These are phyloP conservation scores for Rhinogobio ventralis DNA, from an alignment of 2,797 vertebrate species.

Conservation along the genomic window DNA sequence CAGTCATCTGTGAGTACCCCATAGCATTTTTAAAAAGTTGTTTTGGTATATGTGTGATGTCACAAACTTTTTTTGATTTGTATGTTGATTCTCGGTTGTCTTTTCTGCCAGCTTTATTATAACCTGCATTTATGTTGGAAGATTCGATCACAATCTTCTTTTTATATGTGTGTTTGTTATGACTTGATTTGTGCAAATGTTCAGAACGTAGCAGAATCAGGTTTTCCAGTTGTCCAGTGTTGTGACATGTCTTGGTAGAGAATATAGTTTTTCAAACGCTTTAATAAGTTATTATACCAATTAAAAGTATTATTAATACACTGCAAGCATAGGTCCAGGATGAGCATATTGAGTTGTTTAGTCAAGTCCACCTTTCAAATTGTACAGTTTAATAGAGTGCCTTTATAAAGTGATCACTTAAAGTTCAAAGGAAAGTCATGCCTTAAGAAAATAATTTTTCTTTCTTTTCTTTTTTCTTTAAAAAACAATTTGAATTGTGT, in stretches of 20 bases:
- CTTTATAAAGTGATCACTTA: background rate
- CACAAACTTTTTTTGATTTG: background rate
- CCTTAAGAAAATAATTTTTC: too few relatives aligned
- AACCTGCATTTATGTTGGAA: conserved; percentile 2
- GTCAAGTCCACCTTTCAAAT: too few relatives aligned
- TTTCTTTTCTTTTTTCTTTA: too few relatives aligned
- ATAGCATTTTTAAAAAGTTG: background rate
- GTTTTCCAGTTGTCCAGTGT: background rate
- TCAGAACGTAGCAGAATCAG: background rate
- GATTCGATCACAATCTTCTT: conserved; percentile 3
- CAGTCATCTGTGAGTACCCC: conserved; percentile 76
- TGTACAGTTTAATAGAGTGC: background rate
- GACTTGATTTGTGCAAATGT: background rate
- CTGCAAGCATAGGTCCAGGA: background rate
- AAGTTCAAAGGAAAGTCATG: background rate
- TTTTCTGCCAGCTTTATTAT: conserved; percentile 3
- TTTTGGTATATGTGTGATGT: background rate
- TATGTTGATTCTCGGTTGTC: background rate
- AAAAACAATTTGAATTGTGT: background rate
- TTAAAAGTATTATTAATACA: background rate
- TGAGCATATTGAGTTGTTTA: background rate
- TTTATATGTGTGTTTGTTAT: background rate
- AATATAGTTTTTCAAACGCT: background rate
- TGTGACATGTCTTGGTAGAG: background rate
- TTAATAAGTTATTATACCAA: background rate